Percentiles rank a stretch among this genome's conserved stretches.
These are phyloP conservation scores for Zele albiditarsus DNA, from an alignment of 2,888 invertebrate genomes.

Conservation along the genomic window DNA sequence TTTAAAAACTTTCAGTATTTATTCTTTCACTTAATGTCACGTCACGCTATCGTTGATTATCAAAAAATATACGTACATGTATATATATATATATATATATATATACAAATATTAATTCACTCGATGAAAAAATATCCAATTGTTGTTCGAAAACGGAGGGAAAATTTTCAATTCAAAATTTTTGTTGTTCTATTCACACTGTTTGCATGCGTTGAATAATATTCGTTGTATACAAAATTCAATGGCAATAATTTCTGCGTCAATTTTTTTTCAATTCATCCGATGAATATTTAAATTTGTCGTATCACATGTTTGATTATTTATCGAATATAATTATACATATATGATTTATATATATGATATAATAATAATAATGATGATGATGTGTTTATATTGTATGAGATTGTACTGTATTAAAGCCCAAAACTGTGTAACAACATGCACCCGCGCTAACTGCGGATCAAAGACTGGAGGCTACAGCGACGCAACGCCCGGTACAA, in stretches of 20 bases:
- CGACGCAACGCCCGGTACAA: constrained; percentile 69
- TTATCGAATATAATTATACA: neutral
- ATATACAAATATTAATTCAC: neutral
- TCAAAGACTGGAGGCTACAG: constrained; percentile 64
- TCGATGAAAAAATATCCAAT: neutral
- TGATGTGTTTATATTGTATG: neutral
- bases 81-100: neutral
- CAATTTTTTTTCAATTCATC: neutral
- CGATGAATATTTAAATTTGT: neutral
- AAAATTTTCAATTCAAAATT: neutral
- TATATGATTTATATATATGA: neutral
- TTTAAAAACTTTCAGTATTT: no score
- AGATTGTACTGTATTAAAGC: constrained; percentile 7
- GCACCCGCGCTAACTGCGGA: constrained; percentile 59
- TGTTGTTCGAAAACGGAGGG: neutral
- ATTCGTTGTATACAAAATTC: constrained; percentile 27
- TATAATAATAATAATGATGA: neutral
- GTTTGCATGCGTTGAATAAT: constrained; percentile 50
- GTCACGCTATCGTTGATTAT: neutral
- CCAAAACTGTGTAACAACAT: constrained; percentile 45
- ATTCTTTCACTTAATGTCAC: neutral
- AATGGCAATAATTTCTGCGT: neutral
- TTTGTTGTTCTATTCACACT: neutral
- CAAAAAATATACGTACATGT: neutral
- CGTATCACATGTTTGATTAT: neutral